A percentile compares a stretch with the other conserved stretches of the same genome.
phyloP scores from a whole-genome alignment of 2,113 vertebrate genomes.

The Oenanthe oenanthe region DNA sequence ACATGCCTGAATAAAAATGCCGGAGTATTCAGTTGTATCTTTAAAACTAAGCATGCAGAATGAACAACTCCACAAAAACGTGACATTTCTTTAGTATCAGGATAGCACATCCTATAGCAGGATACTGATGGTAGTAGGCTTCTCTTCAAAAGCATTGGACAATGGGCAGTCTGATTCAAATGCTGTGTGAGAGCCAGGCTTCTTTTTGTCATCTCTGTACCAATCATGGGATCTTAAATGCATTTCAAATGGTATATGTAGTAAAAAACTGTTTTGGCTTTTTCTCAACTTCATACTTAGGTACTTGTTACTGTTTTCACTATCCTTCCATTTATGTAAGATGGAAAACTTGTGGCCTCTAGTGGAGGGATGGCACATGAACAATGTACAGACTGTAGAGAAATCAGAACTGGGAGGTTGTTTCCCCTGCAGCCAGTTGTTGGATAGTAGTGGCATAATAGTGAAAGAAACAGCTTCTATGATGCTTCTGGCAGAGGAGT shows the following conservation, averaged over 20 bases:
- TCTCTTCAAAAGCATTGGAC: not conserved
- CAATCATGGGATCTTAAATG: not conserved
- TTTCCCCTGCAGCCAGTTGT: not conserved
- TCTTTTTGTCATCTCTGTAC: not conserved
- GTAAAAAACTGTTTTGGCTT: not conserved
- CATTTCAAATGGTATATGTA: not conserved
- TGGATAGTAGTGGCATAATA: not conserved
- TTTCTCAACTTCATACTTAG: not conserved
- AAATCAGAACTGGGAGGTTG: not conserved
- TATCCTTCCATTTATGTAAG: not conserved
- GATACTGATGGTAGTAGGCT: not conserved
- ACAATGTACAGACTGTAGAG: not conserved
- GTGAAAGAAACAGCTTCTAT: not conserved
- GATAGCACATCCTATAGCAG: not conserved
- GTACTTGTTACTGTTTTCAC: not conserved
- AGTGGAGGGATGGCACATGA: not conserved
- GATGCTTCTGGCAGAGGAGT: not conserved
- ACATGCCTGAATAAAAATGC: not conserved
- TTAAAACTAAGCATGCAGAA: not conserved
- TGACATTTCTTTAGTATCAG: not conserved
- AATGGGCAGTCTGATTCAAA: not conserved
- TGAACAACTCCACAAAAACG: not conserved
- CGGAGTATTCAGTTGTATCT: not conserved
- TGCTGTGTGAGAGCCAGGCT: rapidly evolving
- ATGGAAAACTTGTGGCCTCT: conserved; percentile 8